Evolutionary conservation across 1,140 invertebrate genomes (phyloP).

Genomic region (Cyclargus thomasi): DNA sequence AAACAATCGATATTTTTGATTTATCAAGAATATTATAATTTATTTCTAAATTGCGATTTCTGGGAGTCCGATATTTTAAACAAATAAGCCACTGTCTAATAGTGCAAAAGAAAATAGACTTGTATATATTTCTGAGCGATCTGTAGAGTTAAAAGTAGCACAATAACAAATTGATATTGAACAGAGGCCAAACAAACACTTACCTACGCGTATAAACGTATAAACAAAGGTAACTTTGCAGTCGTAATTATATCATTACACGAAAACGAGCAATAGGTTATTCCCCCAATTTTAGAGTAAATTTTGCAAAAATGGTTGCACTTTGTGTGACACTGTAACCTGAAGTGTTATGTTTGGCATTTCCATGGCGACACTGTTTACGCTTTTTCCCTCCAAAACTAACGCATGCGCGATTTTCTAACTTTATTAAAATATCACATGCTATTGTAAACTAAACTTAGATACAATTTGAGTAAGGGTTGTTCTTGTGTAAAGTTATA

Average conservation of each 20-base stretch:
- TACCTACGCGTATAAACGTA: no score
- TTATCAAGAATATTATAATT: no score
- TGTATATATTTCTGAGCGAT: neutral
- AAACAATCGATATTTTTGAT: no score
- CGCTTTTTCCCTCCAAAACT: constrained; percentile 66
- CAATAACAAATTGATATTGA: neutral
- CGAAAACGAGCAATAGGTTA: neutral
- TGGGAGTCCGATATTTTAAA: no score
- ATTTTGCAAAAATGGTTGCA: constrained; percentile 6
- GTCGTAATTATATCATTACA: constrained; percentile 4
- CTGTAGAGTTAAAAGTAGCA: neutral
- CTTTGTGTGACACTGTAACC: constrained; percentile 29
- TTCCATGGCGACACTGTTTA: constrained; percentile 54
- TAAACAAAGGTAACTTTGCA: neutral
- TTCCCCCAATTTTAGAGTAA: no score
- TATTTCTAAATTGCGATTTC: no score
- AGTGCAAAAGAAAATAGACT: neutral
- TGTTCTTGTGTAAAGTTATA: constrained; percentile 13
- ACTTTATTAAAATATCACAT: neutral
- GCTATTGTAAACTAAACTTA: neutral
- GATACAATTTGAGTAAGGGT: constrained; percentile 2
- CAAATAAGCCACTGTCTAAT: neutral
- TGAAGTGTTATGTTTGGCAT: constrained; percentile 32
- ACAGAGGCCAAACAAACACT: constrained; percentile 11
- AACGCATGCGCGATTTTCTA: constrained; percentile 46